phyloP scores from a whole-genome alignment of 2,797 vertebrate species.

The Rhinella marina region DNA sequence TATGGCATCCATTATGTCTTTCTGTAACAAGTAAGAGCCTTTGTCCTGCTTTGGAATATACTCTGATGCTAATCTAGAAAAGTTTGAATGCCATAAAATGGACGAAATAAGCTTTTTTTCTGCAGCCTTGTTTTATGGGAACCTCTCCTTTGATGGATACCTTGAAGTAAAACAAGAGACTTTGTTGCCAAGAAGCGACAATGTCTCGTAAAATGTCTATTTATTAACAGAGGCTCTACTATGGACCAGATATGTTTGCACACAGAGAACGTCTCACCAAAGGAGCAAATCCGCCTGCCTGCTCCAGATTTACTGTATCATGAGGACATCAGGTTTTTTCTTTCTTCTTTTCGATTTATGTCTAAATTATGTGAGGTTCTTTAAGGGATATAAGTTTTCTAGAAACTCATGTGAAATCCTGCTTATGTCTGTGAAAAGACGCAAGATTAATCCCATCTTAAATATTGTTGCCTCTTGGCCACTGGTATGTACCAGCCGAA shows the following conservation, averaged over 20 bases:
- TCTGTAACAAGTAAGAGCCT: not conserved
- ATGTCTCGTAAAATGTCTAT: conserved; percentile 44
- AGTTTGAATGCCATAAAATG: conserved; percentile 26
- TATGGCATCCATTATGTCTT: conserved; percentile 6
- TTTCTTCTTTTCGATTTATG: conserved; percentile 22
- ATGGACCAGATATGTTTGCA: conserved; percentile 22
- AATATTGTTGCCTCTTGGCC: conserved; percentile 24
- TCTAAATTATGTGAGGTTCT: conserved; percentile 34
- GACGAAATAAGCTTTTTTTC: conserved; percentile 47
- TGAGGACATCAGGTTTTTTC: not conserved
- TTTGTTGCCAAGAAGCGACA: conserved; percentile 48
- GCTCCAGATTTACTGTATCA: conserved; percentile 40
- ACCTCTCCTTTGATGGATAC: conserved; percentile 56
- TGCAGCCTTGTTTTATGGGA: conserved; percentile 56
- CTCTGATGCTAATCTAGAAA: conserved; percentile 37
- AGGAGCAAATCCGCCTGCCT: not conserved
- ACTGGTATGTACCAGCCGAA: not conserved
- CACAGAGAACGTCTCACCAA: not conserved
- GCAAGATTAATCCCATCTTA: conserved; percentile 37
- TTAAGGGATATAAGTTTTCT: conserved; percentile 38
- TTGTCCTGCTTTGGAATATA: not conserved
- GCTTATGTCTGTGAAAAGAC: conserved; percentile 7
- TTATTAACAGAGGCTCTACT: conserved; percentile 38
- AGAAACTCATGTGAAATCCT: not conserved
- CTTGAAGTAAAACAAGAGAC: conserved; percentile 48